Percentiles rank a stretch among this genome's conserved stretches.
Conservation (phyloP, 2,888 invertebrate genomes). For the Mylabris sibirica region DNA sequence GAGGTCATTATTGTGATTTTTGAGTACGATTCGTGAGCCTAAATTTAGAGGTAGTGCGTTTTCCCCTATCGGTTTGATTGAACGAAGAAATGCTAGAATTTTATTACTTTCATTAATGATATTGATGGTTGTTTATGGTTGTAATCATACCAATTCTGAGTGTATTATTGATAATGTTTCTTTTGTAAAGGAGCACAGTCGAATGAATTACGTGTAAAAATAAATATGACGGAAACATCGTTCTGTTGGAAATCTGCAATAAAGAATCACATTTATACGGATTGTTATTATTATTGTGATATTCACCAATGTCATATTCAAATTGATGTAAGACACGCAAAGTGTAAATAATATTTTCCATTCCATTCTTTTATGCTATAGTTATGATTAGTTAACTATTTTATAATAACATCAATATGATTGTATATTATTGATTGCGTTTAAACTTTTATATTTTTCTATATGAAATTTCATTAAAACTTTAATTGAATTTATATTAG, state of each 20-base stretch:
- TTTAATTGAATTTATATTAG: conserved; percentile 11
- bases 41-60: too few species aligned
- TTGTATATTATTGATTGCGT: background rate
- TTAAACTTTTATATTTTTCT: background rate
- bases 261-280: conserved; percentile 30
- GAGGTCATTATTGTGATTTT: too few species aligned
- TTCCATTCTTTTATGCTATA: background rate
- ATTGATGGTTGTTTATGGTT: too few species aligned
- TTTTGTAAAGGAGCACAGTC: background rate
- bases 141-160: background rate
- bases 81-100: too few species aligned
- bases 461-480: conserved; percentile 5
- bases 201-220: background rate
- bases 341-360: conserved; percentile 22
- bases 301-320: conserved; percentile 32
- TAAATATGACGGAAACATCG: conserved; percentile 31
- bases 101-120: too few species aligned
- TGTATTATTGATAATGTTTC: background rate
- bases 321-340: conserved; percentile 31
- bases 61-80: too few species aligned
- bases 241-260: conserved; percentile 27
- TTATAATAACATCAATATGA: background rate
- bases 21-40: too few species aligned
- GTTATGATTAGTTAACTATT: background rate
- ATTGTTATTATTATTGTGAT: conserved; percentile 29